Evolutionary conservation across 1,140 invertebrate genomes (phyloP).

Genomic region (Cydia pomonella): DNA sequence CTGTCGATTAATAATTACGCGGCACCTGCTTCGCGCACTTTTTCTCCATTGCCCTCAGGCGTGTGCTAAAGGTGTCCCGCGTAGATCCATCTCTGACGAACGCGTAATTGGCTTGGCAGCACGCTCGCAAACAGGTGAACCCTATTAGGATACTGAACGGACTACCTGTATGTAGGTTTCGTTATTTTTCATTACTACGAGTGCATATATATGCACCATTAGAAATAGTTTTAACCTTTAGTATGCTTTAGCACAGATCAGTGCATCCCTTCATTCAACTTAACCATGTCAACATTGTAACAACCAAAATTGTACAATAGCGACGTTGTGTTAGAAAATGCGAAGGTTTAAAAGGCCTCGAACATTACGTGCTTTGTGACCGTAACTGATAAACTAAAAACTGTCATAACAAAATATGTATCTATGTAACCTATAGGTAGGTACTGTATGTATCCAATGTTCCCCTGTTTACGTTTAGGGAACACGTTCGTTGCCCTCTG

Average conservation of each 20-base stretch:
- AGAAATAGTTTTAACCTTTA: not conserved
- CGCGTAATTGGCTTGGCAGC: slow-evolving; percentile 57
- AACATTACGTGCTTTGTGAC: not conserved
- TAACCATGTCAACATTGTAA: no score
- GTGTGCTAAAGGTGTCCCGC: slow-evolving; percentile 58
- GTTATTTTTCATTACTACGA: slow-evolving; percentile 12
- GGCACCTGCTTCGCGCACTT: slow-evolving; percentile 50
- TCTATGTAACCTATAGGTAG: no score
- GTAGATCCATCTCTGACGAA: slow-evolving; percentile 58
- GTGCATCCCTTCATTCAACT: no score
- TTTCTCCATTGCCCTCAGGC: slow-evolving; percentile 38
- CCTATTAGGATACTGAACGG: slow-evolving; percentile 52
- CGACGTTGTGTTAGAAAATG: no score
- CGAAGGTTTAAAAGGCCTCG: no score
- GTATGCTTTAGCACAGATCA: no score
- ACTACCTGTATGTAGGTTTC: not conserved
- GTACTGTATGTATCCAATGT: slow-evolving; percentile 30
- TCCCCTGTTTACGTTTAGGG: slow-evolving; percentile 34
- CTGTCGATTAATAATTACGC: slow-evolving; percentile 61
- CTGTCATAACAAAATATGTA: no score
- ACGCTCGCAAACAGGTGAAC: slow-evolving; percentile 60
- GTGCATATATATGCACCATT: slow-evolving; percentile 4
- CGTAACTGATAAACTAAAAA: slow-evolving; percentile 34
- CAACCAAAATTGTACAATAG: no score
- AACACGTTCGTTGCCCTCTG: slow-evolving; percentile 52